Evolutionary conservation across 2,888 invertebrate genomes (phyloP).

Genomic region (Trichopria drosophilae): DNA sequence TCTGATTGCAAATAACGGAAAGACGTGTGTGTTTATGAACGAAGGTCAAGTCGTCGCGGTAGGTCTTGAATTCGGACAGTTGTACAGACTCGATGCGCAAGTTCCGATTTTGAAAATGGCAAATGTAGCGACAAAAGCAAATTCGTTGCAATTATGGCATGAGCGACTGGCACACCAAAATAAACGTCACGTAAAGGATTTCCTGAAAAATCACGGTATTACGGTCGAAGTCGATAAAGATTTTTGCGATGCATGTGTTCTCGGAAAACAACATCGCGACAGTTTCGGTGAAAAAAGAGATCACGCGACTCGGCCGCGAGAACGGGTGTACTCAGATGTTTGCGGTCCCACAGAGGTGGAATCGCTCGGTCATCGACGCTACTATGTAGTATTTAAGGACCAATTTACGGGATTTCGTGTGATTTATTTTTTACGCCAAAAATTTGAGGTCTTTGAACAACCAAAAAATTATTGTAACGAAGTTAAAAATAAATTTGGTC

Average conservation of each 20-base stretch:
- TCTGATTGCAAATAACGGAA: too few species aligned
- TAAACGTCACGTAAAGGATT: conserved; percentile 4
- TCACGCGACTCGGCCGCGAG: background rate
- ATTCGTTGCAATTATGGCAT: conserved; percentile 7
- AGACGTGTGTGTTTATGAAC: too few species aligned
- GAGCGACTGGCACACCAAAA: conserved; percentile 9
- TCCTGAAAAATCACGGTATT: conserved; percentile 3
- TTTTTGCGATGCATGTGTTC: conserved; percentile 10
- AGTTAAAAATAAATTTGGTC: background rate
- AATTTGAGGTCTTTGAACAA: conserved; percentile 11
- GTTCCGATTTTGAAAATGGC: conserved; percentile 2
- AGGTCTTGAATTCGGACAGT: conserved; percentile 10
- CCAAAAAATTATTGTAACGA: background rate
- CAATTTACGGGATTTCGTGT: conserved; percentile 9
- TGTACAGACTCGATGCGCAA: too few species aligned
- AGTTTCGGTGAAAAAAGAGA: background rate
- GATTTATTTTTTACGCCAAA: conserved; percentile 12
- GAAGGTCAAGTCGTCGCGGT: conserved; percentile 5
- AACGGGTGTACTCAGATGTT: conserved; percentile 1
- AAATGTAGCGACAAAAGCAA: background rate
- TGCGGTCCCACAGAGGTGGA: conserved; percentile 3
- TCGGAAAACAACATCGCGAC: conserved; percentile 1
- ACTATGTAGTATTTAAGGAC: conserved; percentile 14
- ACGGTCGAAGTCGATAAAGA: background rate
- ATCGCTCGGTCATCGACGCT: background rate